Conservation (phyloP, 1,140 invertebrate species). For the Bombus cullumanus region DNA sequence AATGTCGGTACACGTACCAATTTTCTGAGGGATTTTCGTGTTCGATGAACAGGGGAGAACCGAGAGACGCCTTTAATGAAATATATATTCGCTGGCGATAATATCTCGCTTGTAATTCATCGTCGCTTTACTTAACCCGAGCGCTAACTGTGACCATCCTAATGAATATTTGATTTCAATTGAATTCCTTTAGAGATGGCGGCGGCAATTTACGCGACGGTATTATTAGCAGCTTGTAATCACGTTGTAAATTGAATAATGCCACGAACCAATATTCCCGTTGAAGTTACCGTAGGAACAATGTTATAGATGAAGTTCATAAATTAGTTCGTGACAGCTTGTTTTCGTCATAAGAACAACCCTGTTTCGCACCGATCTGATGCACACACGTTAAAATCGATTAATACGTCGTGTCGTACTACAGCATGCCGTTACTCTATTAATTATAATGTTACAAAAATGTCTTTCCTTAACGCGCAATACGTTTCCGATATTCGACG, state of each 20-base stretch:
- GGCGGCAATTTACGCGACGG: constrained; percentile 20
- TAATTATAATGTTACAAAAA: neutral
- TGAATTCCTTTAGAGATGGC: constrained; percentile 24
- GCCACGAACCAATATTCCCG: constrained; percentile 16
- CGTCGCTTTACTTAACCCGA: constrained; percentile 22
- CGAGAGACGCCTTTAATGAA: neutral
- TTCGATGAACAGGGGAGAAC: neutral
- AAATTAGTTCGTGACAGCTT: constrained; percentile 6
- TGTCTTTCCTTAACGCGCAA: neutral
- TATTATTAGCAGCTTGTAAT: constrained; percentile 35
- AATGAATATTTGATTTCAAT: constrained; percentile 48
- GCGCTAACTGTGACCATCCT: neutral
- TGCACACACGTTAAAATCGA: neutral
- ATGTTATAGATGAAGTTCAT: constrained; percentile 3
- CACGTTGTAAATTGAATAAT: constrained; percentile 42
- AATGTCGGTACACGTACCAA: neutral
- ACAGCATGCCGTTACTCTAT: neutral
- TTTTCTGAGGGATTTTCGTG: neutral
- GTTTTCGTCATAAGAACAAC: neutral
- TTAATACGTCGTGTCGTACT: too few species aligned
- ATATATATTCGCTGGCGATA: neutral
- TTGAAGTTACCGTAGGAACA: constrained; percentile 18
- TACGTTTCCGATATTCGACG: neutral
- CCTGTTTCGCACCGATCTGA: neutral
- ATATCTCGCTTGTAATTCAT: constrained; percentile 24